Conservation (phyloP, 1,140 invertebrate species). For the Nymphalis io region DNA sequence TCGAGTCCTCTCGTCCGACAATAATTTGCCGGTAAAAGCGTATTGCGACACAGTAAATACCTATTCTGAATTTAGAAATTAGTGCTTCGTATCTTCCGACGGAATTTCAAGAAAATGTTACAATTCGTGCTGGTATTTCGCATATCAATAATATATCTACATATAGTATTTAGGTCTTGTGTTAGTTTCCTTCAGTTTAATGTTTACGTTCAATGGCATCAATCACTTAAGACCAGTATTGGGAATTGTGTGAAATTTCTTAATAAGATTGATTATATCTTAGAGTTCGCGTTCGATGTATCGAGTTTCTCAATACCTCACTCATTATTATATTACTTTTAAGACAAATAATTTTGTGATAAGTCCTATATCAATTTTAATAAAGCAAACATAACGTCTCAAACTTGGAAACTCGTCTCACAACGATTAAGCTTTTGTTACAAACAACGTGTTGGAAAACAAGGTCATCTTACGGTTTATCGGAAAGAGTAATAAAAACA, state of each 20-base stretch:
- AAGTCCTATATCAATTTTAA: too few relatives aligned
- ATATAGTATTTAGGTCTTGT: neutral
- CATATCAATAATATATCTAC: neutral
- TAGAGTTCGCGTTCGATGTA: too few relatives aligned
- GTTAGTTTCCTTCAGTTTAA: neutral
- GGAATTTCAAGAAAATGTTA: neutral
- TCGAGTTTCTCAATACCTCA: too few relatives aligned
- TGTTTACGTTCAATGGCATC: neutral
- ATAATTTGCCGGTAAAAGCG: constrained; percentile 32
- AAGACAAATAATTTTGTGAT: too few relatives aligned
- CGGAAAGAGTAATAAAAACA: constrained; percentile 26
- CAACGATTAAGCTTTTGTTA: constrained; percentile 16
- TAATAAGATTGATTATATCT: constrained; percentile 6
- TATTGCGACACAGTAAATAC: constrained; percentile 29
- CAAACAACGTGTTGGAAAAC: constrained; percentile 23
- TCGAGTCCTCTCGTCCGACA: constrained; percentile 24
- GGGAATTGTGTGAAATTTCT: neutral
- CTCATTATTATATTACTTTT: too few relatives aligned
- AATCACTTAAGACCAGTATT: neutral
- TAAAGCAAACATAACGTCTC: constrained; percentile 9
- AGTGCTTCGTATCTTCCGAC: constrained; percentile 1
- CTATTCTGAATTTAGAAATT: constrained; percentile 23
- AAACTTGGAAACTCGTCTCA: neutral
- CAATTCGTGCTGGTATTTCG: neutral
- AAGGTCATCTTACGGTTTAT: constrained; percentile 20